Base-by-base conservation (phyloP, 2,797 vertebrate species). In the Hypotaenidia okinawae region DNA sequence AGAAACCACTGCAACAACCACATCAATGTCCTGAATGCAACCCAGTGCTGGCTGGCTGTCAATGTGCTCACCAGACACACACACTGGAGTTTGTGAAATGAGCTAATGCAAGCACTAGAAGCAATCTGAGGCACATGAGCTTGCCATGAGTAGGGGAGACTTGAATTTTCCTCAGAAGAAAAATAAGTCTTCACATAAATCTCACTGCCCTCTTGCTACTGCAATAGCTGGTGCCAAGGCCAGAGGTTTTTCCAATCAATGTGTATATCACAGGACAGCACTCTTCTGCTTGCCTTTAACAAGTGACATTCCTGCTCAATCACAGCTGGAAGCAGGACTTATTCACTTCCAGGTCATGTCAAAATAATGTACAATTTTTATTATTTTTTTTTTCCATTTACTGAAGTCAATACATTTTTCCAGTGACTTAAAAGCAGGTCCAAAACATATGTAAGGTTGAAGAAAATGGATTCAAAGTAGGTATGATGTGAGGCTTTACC, bases 1-100 rank as follows among this genome's bases (percentile, higher is more conserved):
- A 57, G 27, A 54, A 55, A n/a, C 16, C 39, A 1, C 25, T 3
- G 37, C 62, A 73, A n/a, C 18, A 13, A 15, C 37, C 39, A 7
- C 39, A 19, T 72, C 28, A 30, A 28, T 2, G 14, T 5, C 61
- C 85, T 24, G 49, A 54, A 4, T 8, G 7, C 4, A 8, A 4
- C 12, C 41, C 75, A 4, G 43, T 10, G 47, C 58, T 23, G 28
- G 21, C 70, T 25, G 35, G 5, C 62, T 13, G 13, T 8, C 58
- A 3, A 1, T 2, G 19, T 6, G 52, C n/a, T 35, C n/a, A 1
- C 5, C 4, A n/a, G 19, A 21, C 19, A 19, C 16, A 39, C 22
- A 6, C 4, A 3, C 25, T 19, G 39, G 21, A 7, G 3, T 2
- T 30, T 5, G 27, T 18, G 52, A 68, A 17, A 47, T 0, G 0